Evolutionary conservation across 2,888 invertebrate genomes (phyloP).

Genomic region (Hipparchia sbordonii): DNA sequence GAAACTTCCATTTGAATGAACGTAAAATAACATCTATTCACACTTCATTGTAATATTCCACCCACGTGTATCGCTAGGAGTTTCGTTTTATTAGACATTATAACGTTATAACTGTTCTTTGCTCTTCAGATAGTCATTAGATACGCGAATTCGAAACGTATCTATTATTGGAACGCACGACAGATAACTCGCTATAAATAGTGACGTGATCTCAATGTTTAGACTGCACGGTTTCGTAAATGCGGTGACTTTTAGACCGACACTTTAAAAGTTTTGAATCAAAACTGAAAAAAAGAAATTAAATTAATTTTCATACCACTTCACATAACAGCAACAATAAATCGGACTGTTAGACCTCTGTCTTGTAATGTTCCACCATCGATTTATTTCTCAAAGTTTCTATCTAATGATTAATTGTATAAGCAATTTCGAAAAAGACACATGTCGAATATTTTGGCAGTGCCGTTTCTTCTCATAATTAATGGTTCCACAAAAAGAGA

Average conservation of each 20-base stretch:
- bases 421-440: too few relatives aligned
- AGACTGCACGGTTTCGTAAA: slow-evolving; percentile 3
- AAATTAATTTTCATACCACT: too few relatives aligned
- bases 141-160: slow-evolving; percentile 4
- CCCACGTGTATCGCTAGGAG: neutral
- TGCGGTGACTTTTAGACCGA: neutral
- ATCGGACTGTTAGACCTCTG: too few relatives aligned
- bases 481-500: too few relatives aligned
- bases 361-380: too few relatives aligned
- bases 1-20: neutral
- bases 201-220: slow-evolving; percentile 20
- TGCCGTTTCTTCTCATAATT: too few relatives aligned
- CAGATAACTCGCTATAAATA: slow-evolving; percentile 16
- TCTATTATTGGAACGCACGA: slow-evolving; percentile 23
- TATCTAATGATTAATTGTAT: too few relatives aligned
- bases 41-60: slow-evolving; percentile 4
- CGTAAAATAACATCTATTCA: neutral
- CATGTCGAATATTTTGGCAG: too few relatives aligned
- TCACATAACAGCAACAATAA: too few relatives aligned
- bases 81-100: neutral
- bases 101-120: neutral
- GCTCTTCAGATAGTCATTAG: neutral
- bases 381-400: too few relatives aligned
- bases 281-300: neutral
- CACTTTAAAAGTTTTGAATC: neutral